These are phyloP conservation scores for Adelosebastes latens DNA, from an alignment of 2,797 vertebrate species.

Conservation along the genomic window DNA sequence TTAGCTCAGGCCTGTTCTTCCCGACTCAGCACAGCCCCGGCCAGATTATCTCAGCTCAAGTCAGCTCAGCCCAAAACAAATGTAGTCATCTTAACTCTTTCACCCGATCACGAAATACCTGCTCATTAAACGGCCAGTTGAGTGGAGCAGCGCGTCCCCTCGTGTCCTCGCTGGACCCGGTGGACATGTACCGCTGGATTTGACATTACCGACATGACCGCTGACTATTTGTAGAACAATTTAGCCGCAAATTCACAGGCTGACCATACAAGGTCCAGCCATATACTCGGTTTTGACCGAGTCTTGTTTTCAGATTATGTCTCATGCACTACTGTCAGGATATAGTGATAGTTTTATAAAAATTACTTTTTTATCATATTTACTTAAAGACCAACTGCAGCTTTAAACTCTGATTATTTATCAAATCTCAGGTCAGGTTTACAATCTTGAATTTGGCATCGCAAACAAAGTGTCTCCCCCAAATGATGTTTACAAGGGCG, in stretches of 20 bases:
- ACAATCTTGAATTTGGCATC: constrained; percentile 26
- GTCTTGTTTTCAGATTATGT: too few species aligned
- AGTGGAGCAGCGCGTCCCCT: too few species aligned
- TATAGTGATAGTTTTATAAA: too few species aligned
- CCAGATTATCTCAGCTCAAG: constrained; percentile 44
- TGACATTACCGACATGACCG: too few species aligned
- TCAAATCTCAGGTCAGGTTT: constrained; percentile 30
- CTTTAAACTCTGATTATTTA: constrained; percentile 9
- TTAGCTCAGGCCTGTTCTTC: constrained; percentile 22
- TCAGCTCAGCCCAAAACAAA: constrained; percentile 46
- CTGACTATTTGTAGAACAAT: too few species aligned
- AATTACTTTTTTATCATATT: background rate
- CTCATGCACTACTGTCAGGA: too few species aligned
- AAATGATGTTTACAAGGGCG: constrained; percentile 62
- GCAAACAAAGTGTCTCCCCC: constrained; percentile 41
- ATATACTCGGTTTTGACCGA: too few species aligned
- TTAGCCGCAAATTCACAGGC: too few species aligned
- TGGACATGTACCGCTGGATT: too few species aligned
- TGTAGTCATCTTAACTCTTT: background rate
- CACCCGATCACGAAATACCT: background rate
- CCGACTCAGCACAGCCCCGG: constrained; percentile 25
- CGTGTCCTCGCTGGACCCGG: too few species aligned
- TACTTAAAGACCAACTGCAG: background rate
- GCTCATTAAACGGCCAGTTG: background rate
- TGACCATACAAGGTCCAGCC: too few species aligned